Evolutionary conservation across 2,888 invertebrate species (phyloP), one percentile per base, ranked within the genome.

Genomic region (Lottia gigantea): DNA sequence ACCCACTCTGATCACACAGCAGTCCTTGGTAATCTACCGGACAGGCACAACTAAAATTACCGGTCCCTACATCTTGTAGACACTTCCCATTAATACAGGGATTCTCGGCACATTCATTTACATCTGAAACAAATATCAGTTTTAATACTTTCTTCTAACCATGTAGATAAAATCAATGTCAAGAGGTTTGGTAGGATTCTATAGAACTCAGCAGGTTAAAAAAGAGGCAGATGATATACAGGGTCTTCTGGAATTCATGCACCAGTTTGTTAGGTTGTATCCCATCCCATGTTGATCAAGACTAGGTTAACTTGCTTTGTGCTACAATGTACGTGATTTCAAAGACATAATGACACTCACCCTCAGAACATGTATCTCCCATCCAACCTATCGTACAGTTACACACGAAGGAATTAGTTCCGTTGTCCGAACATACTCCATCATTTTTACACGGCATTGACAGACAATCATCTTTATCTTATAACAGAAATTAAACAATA

Each of bases 301-400:
- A n/a, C n/a, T n/a, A n/a, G n/a, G n/a, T n/a, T n/a, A n/a, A n/a
- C n/a, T n/a, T n/a, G n/a, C n/a, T n/a, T n/a, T n/a, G n/a, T n/a
- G n/a, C n/a, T n/a, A n/a, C n/a, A n/a, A n/a, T n/a, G n/a, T n/a
- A n/a, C n/a, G n/a, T n/a, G n/a, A n/a, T n/a, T n/a, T n/a, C n/a
- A n/a, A 31, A 31, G 31, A 31, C 31, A 31, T 31, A 31, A 31
- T 31, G 6, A 31, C 31, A 8, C 15, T 23, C n/a, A 40, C 45
- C 64, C 7, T 45, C 45, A 12, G 19, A 15, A 63, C 63, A 68
- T 3, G 46, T 68, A 1, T 25, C 6, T 46, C 68, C 63, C 16
- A 68, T 55, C 63, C 68, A 68, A 16, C 62, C 63, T 12, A 15
- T 2, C 23, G 67, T 26, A 61, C 67, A 67, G 67, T 40, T 55